phyloP scores from a whole-genome alignment of 2,113 vertebrate genomes.

The Gallinago jamesoni region DNA sequence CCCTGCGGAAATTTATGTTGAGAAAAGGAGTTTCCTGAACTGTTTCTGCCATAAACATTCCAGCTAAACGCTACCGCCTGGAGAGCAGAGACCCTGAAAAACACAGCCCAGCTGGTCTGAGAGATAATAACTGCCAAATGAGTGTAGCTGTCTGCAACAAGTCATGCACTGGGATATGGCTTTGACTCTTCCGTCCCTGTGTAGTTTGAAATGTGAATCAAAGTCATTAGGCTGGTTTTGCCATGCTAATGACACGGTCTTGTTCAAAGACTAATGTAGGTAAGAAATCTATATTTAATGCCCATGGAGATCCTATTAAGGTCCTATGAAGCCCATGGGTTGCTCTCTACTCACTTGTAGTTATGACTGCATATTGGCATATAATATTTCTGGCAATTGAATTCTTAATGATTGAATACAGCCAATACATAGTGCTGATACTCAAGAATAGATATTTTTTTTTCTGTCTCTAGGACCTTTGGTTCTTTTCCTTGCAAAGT shows the following conservation, averaged over 20 bases:
- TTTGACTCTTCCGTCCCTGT: not conserved
- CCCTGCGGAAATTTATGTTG: not conserved
- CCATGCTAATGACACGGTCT: not conserved
- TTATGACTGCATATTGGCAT: not conserved
- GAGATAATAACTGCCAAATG: conserved; percentile 34
- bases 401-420: not conserved
- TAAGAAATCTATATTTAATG: not conserved
- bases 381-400: not conserved
- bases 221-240: not conserved
- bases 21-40: conserved; percentile 9
- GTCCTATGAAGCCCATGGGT: not conserved
- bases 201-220: not conserved
- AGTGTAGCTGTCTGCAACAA: not conserved
- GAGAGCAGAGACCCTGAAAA: conserved; percentile 45
- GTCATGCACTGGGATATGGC: not conserved
- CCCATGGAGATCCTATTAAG: not conserved
- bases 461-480: not conserved
- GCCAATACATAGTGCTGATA: not conserved
- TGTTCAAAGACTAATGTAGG: not conserved
- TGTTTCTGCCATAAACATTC: not conserved
- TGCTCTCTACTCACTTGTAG: not conserved
- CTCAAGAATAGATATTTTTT: not conserved
- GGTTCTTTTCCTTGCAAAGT: not conserved
- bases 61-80: not conserved
- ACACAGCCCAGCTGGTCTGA: conserved; percentile 31